Conservation (phyloP, 1,140 invertebrate genomes). For the Eupristina koningsbergeri region DNA sequence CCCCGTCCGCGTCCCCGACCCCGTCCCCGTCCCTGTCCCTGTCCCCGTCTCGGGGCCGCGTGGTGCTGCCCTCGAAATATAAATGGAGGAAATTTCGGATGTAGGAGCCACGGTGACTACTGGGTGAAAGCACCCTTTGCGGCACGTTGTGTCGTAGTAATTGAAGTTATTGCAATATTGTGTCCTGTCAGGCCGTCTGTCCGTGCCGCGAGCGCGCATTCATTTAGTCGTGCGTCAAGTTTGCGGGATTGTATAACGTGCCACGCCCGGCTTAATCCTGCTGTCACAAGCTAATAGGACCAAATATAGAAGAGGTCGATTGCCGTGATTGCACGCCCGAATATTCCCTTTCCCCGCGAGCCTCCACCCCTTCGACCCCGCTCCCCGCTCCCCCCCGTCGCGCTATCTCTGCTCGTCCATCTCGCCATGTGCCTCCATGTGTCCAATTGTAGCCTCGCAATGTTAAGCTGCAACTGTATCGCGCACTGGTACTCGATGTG, state of each 20-base stretch:
- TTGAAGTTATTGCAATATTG: conserved; percentile 75
- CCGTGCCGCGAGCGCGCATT: conserved; percentile 47
- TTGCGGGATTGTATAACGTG: conserved; percentile 63
- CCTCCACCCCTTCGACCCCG: too few species aligned
- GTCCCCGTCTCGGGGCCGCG: not conserved
- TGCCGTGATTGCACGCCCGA: conserved; percentile 6
- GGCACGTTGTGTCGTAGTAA: conserved; percentile 68
- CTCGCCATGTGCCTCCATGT: too few species aligned
- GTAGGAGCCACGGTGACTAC: conserved; percentile 26
- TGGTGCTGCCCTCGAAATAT: conserved; percentile 58
- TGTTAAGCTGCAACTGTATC: too few species aligned
- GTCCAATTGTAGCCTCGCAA: too few species aligned
- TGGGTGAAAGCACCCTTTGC: conserved; percentile 58
- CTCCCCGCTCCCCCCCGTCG: too few species aligned
- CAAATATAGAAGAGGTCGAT: conserved; percentile 53
- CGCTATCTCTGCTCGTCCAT: too few species aligned
- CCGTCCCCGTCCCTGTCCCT: not conserved
- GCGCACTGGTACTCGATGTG: too few species aligned
- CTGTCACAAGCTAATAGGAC: conserved; percentile 62
- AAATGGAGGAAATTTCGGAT: conserved; percentile 63
- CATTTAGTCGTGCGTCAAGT: conserved; percentile 55
- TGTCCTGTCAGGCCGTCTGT: conserved; percentile 69
- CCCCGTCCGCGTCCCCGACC: not conserved
- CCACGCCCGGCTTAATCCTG: conserved; percentile 64
- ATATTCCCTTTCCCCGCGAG: not conserved